A percentile compares a stretch with the other conserved stretches of the same genome.
phyloP scores from a whole-genome alignment of 1,140 invertebrate genomes.

The Capitella teleta region DNA sequence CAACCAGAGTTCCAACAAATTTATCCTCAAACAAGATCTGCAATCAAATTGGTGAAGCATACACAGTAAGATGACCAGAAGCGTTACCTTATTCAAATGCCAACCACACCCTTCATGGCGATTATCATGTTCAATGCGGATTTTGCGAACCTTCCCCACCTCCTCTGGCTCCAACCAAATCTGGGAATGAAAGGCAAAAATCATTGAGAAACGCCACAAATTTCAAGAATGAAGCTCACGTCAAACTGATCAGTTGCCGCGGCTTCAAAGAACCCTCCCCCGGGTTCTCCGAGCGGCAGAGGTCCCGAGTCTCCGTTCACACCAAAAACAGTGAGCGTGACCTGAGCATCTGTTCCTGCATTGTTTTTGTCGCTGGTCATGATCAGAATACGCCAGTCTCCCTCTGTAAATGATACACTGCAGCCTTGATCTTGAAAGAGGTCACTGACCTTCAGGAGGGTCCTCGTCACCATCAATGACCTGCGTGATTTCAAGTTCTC shows the following conservation, averaged over 20 bases:
- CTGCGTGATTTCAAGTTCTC: too few species aligned
- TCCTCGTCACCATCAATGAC: too few species aligned
- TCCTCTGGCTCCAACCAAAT: conserved; percentile 22
- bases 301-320: conserved; percentile 26
- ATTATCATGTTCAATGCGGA: conserved; percentile 31
- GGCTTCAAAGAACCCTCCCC: conserved; percentile 20
- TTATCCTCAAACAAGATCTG: conserved; percentile 21
- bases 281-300: conserved; percentile 17
- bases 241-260: conserved; percentile 29
- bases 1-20: conserved; percentile 10
- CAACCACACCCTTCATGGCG: conserved; percentile 18
- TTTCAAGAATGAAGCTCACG: conserved; percentile 15
- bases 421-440: too few species aligned
- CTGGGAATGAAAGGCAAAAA: conserved; percentile 13
- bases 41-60: not conserved
- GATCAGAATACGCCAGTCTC: conserved; percentile 22
- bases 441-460: too few species aligned
- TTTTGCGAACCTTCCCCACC: conserved; percentile 28
- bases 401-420: too few species aligned
- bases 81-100: conserved; percentile 25
- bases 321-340: conserved; percentile 32
- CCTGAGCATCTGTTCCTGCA: conserved; percentile 29
- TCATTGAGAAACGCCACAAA: not conserved
- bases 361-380: conserved; percentile 15
- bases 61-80: not conserved